Conservation (phyloP, 2,113 vertebrate species). For the Tretioscincus oriximinensis region DNA sequence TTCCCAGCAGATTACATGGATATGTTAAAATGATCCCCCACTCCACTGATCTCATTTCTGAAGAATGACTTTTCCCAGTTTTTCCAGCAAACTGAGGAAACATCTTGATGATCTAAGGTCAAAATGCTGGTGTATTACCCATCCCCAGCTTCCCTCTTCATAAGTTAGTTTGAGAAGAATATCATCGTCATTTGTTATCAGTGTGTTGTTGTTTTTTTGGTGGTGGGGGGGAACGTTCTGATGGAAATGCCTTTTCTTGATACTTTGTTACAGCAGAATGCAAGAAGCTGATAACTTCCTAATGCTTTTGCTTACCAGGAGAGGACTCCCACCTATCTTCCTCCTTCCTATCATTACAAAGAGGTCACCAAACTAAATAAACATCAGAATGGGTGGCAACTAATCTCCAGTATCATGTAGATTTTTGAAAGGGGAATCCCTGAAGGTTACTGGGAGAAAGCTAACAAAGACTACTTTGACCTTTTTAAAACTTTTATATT, state of each 20-base stretch:
- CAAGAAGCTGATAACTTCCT: not conserved
- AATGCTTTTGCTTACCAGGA: not conserved
- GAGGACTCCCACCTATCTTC: not conserved
- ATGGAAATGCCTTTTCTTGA: too few species aligned
- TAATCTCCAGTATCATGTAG: not conserved
- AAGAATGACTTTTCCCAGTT: conserved; percentile 3
- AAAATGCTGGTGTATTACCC: conserved; percentile 30
- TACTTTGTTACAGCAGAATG: not conserved
- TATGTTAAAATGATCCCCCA: not conserved
- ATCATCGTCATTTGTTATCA: not conserved
- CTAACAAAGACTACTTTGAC: not conserved
- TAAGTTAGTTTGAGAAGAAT: not conserved
- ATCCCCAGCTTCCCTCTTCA: not conserved
- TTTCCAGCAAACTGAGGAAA: conserved; percentile 54
- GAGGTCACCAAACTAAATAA: not conserved
- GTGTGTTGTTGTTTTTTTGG: too few species aligned
- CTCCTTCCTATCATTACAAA: not conserved
- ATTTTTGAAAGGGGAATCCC: not conserved
- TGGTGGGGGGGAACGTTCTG: not conserved
- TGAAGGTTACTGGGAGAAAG: not conserved
- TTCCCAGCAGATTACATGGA: not conserved
- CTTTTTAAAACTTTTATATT: not conserved
- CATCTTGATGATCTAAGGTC: conserved; percentile 57
- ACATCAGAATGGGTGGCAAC: not conserved
- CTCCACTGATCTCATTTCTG: not conserved